Conservation (phyloP, 2,797 vertebrate genomes). For the Manis pentadactyla region DNA sequence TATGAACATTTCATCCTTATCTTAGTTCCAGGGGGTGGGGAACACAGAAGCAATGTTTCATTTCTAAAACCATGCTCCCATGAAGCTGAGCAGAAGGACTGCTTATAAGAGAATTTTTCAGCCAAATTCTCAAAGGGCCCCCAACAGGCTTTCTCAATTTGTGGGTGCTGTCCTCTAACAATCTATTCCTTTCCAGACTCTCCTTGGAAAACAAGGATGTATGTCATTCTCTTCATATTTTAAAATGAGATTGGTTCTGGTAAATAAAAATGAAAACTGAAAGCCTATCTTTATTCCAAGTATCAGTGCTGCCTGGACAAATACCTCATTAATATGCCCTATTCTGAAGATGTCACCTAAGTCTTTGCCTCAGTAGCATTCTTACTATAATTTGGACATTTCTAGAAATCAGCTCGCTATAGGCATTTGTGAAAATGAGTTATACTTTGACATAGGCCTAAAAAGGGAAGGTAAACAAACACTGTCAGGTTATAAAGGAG, state of each 20-base stretch:
- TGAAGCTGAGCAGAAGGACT: slow-evolving; percentile 78
- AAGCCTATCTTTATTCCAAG: slow-evolving; percentile 57
- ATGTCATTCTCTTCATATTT: slow-evolving; percentile 76
- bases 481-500: background rate
- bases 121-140: slow-evolving; percentile 76
- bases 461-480: slow-evolving; percentile 52
- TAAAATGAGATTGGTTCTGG: slow-evolving; percentile 69
- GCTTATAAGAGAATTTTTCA: slow-evolving; percentile 69
- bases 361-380: background rate
- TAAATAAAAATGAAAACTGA: slow-evolving; percentile 57
- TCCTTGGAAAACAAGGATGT: slow-evolving; percentile 81
- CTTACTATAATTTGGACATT: background rate
- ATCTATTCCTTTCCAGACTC: slow-evolving; percentile 77
- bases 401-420: slow-evolving; percentile 41
- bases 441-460: background rate
- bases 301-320: slow-evolving; percentile 22
- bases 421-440: slow-evolving; percentile 33
- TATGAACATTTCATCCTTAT: slow-evolving; percentile 48
- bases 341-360: background rate
- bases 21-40: background rate
- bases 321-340: slow-evolving; percentile 40
- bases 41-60: slow-evolving; percentile 60
- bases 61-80: slow-evolving; percentile 69
- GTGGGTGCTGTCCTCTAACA: slow-evolving; percentile 76
- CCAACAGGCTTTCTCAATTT: slow-evolving; percentile 81